These are phyloP conservation scores for Ascaphus truei DNA, from an alignment of 2,113 vertebrate genomes.

Conservation along the genomic window DNA sequence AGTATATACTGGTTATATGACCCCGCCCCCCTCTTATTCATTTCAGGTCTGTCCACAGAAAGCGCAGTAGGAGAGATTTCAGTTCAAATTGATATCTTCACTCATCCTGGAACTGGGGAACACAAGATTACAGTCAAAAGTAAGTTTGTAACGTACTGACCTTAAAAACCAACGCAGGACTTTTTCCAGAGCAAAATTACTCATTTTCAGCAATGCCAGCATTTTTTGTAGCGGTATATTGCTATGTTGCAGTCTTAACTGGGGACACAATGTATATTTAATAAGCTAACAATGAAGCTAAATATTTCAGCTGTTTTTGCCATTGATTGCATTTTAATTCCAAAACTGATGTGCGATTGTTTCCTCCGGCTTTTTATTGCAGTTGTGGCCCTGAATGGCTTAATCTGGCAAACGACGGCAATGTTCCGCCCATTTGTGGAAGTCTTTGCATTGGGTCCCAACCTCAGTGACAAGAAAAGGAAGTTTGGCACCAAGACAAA, in stretches of 20 bases:
- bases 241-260: neutral
- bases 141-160: conserved; percentile 45
- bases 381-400: conserved; percentile 89
- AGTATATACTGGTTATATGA: neutral
- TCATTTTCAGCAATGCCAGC: neutral
- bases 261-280: neutral
- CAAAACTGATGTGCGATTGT: neutral
- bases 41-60: conserved; percentile 67
- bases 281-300: neutral
- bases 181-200: neutral
- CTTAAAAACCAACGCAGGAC: neutral
- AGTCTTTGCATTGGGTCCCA: conserved; percentile 86
- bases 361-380: conserved; percentile 15
- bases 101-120: conserved; percentile 88
- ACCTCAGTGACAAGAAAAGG: conserved; percentile 88
- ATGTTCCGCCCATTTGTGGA: conserved; percentile 98
- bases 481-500: conserved; percentile 97
- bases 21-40: neutral
- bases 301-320: neutral
- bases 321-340: neutral
- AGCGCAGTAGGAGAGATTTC: conserved; percentile 87
- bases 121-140: conserved; percentile 96
- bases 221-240: neutral
- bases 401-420: conserved; percentile 89
- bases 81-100: conserved; percentile 86